Evolutionary conservation across 2,888 invertebrate species (phyloP), one percentile per base, ranked within the genome.

Genomic region (Xylophagus ater): DNA sequence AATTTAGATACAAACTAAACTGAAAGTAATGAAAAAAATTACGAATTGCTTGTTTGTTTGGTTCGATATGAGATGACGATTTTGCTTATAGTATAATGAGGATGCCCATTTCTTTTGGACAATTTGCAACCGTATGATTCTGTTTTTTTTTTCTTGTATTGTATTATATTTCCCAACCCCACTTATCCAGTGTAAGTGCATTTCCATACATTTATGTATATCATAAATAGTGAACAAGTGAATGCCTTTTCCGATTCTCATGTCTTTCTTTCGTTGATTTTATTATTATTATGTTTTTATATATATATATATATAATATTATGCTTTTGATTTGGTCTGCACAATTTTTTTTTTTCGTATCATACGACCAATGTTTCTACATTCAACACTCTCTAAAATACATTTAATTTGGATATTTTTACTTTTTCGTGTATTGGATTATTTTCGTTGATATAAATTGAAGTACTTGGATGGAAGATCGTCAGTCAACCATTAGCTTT

Each of bases 401-500:
- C 36, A 37, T 24, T 34, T 38, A 41, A 41, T 43, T 43, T 35
- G 38, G 32, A 28, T 23, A 35, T 33, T 41, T 31, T 34, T 30
- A 17, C 28, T 31, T 38, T 42, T 39, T 40, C 12, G 12, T 4
- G 4, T 28, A 12, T 12, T 13, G 28, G 18, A 2, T 34, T 30
- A 29, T 17, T 34, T 40, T 34, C 14, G 24, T 60, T 54, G 54
- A 64, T 65, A 65, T 65, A 65, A 65, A 65, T 63, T 59, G 62
- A 54, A 62, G 62, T 56, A 56, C 53, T 59, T 54, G 51, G 51
- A 53, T 53, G 56, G 52, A 55, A 54, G 53, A 56, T 62, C 56
- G 60, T 64, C 65, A 65, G 64, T 65, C 58, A 60, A 65, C 58
- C 58, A 60, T 60, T 59, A 56, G 62, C 56, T 56, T 62, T 56